Evolutionary conservation across 2,797 vertebrate genomes (phyloP).

Genomic region (Sandelia bainsii): DNA sequence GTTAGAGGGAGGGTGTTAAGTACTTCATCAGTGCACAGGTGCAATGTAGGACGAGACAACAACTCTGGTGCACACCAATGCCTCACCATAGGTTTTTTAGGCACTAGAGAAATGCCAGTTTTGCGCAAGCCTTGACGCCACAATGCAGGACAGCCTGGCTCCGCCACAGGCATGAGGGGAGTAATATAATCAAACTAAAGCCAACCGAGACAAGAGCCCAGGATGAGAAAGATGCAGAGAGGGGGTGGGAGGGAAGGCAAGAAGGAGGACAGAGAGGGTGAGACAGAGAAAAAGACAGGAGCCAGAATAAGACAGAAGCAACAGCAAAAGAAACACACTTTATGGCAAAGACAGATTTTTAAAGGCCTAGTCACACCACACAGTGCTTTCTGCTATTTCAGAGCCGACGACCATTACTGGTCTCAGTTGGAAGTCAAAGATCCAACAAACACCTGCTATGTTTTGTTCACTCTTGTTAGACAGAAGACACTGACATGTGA

Average conservation of each 20-base stretch:
- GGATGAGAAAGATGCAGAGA: conserved; percentile 63
- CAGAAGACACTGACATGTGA: conserved; percentile 63
- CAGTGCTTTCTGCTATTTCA: conserved; percentile 57
- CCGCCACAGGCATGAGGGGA: conserved; percentile 91
- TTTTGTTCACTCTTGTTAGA: conserved; percentile 58
- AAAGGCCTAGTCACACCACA: conserved; percentile 67
- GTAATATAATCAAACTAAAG: conserved; percentile 97
- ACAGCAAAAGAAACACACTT: conserved; percentile 77
- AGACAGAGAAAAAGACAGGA: conserved; percentile 69
- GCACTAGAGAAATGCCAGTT: conserved; percentile 99
- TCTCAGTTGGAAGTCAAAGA: conserved; percentile 31
- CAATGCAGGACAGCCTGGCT: conserved; percentile 95
- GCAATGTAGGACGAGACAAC: conserved; percentile 66
- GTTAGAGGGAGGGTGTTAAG: conserved; percentile 49
- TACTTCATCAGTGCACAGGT: conserved; percentile 63
- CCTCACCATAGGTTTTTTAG: conserved; percentile 98
- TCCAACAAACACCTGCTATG: conserved; percentile 20
- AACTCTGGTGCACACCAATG: conserved; percentile 88
- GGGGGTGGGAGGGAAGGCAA: conserved; percentile 6
- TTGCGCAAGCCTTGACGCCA: conserved; percentile 99
- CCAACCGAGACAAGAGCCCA: conserved; percentile 89
- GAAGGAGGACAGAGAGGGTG: conserved; percentile 47
- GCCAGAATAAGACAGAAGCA: conserved; percentile 71
- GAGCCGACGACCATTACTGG: conserved; percentile 1
- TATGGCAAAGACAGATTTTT: conserved; percentile 55